Conservation (phyloP, 2,113 vertebrate genomes). For the Hucho hucho region DNA sequence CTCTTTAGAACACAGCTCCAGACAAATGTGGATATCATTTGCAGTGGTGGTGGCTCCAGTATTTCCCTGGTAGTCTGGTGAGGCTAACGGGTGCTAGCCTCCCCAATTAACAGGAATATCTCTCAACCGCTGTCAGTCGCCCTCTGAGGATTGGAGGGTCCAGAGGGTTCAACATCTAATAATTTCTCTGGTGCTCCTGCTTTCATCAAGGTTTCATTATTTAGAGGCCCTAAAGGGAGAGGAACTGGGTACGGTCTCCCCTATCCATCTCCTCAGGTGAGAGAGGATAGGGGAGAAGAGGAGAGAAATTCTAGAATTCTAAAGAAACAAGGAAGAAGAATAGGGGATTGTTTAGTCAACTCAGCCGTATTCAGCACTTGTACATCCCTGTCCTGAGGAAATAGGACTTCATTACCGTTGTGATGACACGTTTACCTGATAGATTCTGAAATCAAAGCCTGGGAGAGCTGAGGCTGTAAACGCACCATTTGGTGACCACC, state of each 20-base stretch:
- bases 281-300: neutral
- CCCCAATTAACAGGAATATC: slow-evolving; percentile 65
- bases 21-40: slow-evolving; percentile 53
- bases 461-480: slow-evolving; percentile 5
- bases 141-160: slow-evolving; percentile 19
- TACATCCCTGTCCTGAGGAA: neutral
- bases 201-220: slow-evolving; percentile 47
- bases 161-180: slow-evolving; percentile 33
- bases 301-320: neutral
- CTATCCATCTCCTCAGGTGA: neutral
- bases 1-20: slow-evolving; percentile 28
- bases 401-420: slow-evolving; percentile 18
- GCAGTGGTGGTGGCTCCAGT: slow-evolving; percentile 32
- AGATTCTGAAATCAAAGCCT: neutral
- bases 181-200: slow-evolving; percentile 18
- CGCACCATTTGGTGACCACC: slow-evolving; percentile 20
- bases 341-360: neutral
- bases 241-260: neutral
- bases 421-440: slow-evolving; percentile 44
- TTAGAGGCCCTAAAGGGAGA: slow-evolving; percentile 23
- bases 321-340: neutral
- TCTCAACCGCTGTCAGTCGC: slow-evolving; percentile 38
- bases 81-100: slow-evolving; percentile 22
- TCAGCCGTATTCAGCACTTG: neutral
- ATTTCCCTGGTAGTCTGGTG: slow-evolving; percentile 24